Percentiles rank a stretch among this genome's conserved stretches.
These are phyloP conservation scores for Sarcophaga peregrina DNA, from an alignment of 1,140 invertebrate genomes.

Conservation along the genomic window DNA sequence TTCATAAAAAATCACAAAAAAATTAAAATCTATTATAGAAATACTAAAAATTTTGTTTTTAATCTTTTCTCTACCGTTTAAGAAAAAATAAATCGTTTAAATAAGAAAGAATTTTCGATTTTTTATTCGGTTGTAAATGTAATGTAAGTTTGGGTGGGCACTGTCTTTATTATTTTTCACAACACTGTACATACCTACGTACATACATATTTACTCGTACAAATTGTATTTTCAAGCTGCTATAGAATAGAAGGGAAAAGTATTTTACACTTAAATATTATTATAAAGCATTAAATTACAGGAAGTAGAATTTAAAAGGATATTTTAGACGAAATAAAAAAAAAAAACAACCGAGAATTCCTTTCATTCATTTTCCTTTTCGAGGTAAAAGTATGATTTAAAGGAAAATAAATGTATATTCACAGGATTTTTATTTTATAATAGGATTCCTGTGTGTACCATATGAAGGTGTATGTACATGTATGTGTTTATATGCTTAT, in stretches of 20 bases:
- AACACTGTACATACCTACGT: background rate
- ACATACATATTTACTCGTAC: background rate
- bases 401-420: background rate
- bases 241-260: background rate
- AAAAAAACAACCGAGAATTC: background rate
- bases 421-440: background rate
- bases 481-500: no score
- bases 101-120: no score
- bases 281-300: slow-evolving; percentile 27
- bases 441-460: no score
- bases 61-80: no score
- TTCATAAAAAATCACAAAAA: no score
- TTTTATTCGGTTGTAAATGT: no score
- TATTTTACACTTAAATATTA: slow-evolving; percentile 9
- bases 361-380: background rate
- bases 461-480: no score
- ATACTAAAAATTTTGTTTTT: no score
- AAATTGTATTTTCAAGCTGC: background rate
- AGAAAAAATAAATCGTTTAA: no score
- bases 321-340: background rate
- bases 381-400: background rate
- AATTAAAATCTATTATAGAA: no score
- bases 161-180: no score
- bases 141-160: no score
- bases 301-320: slow-evolving; percentile 23